Base-by-base conservation (phyloP, 2,888 invertebrate species). In the Tupiocoris notatus region DNA sequence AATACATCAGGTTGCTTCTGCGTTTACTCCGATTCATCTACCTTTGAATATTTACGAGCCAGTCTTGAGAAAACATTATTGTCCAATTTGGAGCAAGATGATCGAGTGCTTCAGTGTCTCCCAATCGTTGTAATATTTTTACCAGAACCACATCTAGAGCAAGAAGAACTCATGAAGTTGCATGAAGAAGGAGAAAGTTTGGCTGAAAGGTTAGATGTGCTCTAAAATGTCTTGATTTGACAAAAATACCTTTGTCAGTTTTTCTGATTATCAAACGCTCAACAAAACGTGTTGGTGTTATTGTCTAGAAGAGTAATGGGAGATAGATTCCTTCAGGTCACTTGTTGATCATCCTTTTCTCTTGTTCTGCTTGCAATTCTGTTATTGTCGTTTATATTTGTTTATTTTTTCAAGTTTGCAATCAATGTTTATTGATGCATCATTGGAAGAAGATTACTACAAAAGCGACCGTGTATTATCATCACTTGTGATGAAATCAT, bases 61-160 rank as follows among this genome's bases (percentile, higher is more conserved):
- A 95, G 95, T 84, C 88, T 98, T 80, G 95, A 96, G 84, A 94
- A 95, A 84, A 95, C 95, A 1, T 86, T 97, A 23, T 86, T 96
- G 9, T 92, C 93, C 18, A 95, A 96, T 86, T 87, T 96, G 77
- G 94, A 95, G 82, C 91, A 94, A 81, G 95, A 96, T 82, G 96
- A 96, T 83, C 91, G 94, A 82, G 84, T 91, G 78, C 92, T 92
- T 12, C 94, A 95, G 85, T 86, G 92, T 79, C 85, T 96, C 80
- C 96, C 96, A 1, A 90, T 96, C 82, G 95, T 96, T 64, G 89
- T 97, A 81, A 90, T 97, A 85, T 94, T 96, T 84, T 91, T 95
- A 23, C 93, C 94, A 83, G 94, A 95, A 84, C 88, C 92, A 16
- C 87, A 87, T 77, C 89, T 94, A 83, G 92, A 92, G 80, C 94